A percentile compares a stretch with the other conserved stretches of the same genome.
Evolutionary conservation across 37 sponge, comb jelly and placozoan species (phyloP).

Genomic region (Dysidea cf. avara): DNA sequence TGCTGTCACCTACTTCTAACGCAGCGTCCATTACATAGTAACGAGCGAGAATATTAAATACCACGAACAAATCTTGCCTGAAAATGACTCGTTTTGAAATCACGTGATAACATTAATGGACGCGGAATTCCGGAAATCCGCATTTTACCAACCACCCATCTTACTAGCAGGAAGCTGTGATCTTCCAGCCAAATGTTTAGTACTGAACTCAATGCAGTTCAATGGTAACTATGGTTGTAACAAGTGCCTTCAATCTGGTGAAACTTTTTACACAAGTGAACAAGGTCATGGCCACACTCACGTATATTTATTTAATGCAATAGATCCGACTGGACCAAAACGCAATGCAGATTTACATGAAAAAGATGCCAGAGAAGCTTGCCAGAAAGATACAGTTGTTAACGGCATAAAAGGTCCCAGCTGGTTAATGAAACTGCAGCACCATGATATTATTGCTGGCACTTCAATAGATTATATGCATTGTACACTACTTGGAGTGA

Average conservation of each 20-base stretch:
- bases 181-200: neutral
- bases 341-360: too few relatives aligned
- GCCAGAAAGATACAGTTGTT: neutral
- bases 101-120: too few relatives aligned
- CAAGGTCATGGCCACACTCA: neutral
- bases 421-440: neutral
- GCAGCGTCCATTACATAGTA: too few relatives aligned
- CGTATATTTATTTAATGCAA: neutral
- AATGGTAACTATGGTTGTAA: slow-evolving; percentile 6
- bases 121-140: too few relatives aligned
- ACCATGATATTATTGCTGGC: slow-evolving; percentile 1
- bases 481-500: too few relatives aligned
- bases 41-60: too few relatives aligned
- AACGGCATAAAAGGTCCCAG: slow-evolving; percentile 5
- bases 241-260: slow-evolving; percentile 2
- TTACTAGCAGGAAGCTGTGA: neutral
- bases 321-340: slow-evolving; percentile 5
- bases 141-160: too few relatives aligned
- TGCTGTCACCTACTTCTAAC: too few relatives aligned
- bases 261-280: neutral
- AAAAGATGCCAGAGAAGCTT: neutral
- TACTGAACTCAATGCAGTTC: slow-evolving; percentile 6
- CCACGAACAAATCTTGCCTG: too few relatives aligned
- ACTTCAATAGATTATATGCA: slow-evolving; percentile 18
- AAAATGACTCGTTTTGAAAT: too few relatives aligned